Conservation (phyloP, 2,113 vertebrate genomes). For the Peromyscus leucopus region DNA sequence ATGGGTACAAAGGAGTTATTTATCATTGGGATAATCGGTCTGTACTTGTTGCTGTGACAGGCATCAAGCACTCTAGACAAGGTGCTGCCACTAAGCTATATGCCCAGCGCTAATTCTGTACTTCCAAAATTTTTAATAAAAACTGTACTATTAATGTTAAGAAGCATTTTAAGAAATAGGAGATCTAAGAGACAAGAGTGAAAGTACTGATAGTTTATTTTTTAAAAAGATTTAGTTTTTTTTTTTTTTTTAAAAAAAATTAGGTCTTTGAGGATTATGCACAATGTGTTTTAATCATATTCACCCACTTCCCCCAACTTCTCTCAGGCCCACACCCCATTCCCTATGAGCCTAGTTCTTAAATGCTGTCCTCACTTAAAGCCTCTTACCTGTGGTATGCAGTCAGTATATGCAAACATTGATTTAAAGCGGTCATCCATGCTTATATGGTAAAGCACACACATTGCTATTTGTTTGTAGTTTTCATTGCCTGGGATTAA, state of each 20-base stretch:
- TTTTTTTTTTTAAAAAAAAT: not conserved
- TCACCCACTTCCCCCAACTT: not conserved
- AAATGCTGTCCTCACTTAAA: not conserved
- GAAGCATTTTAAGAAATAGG: conserved; percentile 22
- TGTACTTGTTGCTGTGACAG: not conserved
- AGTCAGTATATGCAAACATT: conserved; percentile 96
- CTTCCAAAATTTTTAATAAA: conserved; percentile 12
- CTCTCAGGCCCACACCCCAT: not conserved
- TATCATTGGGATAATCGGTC: not conserved
- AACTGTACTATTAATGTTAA: conserved; percentile 18
- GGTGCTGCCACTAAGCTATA: no score
- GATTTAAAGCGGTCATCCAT: conserved; percentile 96
- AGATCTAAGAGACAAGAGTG: not conserved
- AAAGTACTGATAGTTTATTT: not conserved
- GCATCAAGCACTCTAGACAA: not conserved
- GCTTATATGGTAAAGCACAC: conserved; percentile 97
- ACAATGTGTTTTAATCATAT: not conserved
- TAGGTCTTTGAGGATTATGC: not conserved
- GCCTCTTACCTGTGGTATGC: conserved; percentile 94
- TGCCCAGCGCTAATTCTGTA: not conserved
- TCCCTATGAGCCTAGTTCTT: not conserved
- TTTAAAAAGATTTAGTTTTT: not conserved
- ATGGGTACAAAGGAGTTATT: not conserved
- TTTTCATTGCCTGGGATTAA: conserved; percentile 93
- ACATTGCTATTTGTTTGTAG: conserved; percentile 95